Evolutionary conservation across 2,797 vertebrate genomes (phyloP), one percentile per base, ranked within the genome.

Genomic region (Rhinogobio ventralis): DNA sequence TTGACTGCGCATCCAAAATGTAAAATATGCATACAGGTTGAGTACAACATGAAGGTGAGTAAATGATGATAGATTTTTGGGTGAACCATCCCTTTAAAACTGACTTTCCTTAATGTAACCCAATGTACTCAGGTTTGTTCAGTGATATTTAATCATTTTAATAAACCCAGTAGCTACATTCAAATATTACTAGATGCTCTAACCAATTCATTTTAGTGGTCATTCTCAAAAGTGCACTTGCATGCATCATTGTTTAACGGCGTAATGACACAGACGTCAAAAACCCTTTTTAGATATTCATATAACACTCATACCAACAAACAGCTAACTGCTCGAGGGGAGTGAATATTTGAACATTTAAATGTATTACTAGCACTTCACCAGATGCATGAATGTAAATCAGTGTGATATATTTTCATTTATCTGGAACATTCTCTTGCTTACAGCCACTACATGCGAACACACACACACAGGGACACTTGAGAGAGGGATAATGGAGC

Each of bases 401-500:
- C 51, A 49, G 67, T 28, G 71, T 72, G 28, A 71, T 71, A 71
- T 83, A 76, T 84, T 84, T 84, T 87, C 51, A 46, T 86, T 85
- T 78, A 81, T 64, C 76, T 78, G 25, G 82, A 79, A 81, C 81
- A 88, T 79, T 80, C 81, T 81, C 78, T 75, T 84, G 87, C 72
- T 82, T 64, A 85, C 72, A 73, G 85, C 69, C 84, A 69, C 75
- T 72, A 82, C 73, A 60, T 73, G 39, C 81, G 62, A 64, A 46
- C 45, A 46, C 45, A 11, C 42, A 11, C 42, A 45, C 42, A 45
- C 42, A 45, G 9, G 11, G 9, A 83, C 77, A 74, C 71, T 82
- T 83, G 87, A 71, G 82, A 79, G 83, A 20, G 39, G 83, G 87
- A 95, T 94, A 94, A 94, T 91, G 88, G 92, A 90, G 92, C 92